Conservation (phyloP, 2,888 invertebrate species). For the Lasioglossum villosulum region DNA sequence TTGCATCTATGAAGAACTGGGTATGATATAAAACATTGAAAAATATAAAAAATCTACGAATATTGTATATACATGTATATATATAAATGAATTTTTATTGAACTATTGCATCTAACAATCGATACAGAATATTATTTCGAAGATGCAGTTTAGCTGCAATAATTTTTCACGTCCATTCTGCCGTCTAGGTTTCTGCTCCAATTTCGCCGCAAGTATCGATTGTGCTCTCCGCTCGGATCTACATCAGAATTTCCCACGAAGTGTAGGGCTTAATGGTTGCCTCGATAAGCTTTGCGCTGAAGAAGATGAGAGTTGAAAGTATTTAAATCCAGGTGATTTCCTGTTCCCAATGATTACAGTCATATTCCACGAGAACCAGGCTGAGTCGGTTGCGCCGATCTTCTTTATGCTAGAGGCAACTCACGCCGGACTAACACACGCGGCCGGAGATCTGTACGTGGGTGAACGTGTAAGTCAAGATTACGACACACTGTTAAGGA, state of each 20-base stretch:
- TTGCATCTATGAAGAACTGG: no score
- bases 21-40: no score
- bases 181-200: not conserved
- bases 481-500: conserved; percentile 51
- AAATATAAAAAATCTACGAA: no score
- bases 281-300: conserved; percentile 4
- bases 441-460: not conserved
- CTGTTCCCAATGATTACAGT: conserved; percentile 51
- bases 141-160: not conserved
- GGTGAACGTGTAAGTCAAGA: conserved; percentile 37
- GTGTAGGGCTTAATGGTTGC: not conserved
- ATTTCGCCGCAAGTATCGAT: not conserved
- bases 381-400: conserved; percentile 11
- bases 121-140: no score
- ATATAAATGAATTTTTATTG: no score
- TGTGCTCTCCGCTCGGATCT: not conserved
- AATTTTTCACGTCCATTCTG: not conserved
- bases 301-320: conserved; percentile 31
- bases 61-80: no score
- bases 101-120: no score
- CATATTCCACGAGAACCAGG: conserved; percentile 39
- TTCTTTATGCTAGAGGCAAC: conserved; percentile 32
- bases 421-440: conserved; percentile 29
- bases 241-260: conserved; percentile 14
- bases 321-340: conserved; percentile 53